Evolutionary conservation across 2,797 vertebrate genomes (phyloP).

Genomic region (Chelidonichthys spinosus): DNA sequence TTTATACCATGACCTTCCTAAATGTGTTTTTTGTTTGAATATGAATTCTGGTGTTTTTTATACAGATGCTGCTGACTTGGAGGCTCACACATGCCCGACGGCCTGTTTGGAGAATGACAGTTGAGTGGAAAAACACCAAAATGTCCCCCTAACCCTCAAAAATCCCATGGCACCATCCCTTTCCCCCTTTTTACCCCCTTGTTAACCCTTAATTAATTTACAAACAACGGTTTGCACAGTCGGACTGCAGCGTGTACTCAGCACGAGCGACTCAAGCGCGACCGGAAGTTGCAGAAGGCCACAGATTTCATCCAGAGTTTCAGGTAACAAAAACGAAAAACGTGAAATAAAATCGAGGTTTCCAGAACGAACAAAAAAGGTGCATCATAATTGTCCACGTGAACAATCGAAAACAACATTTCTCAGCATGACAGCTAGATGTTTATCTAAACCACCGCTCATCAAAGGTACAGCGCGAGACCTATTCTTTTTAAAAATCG

Average conservation of each 20-base stretch:
- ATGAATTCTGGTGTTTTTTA: slow-evolving; percentile 18
- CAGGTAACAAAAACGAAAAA: slow-evolving; percentile 23
- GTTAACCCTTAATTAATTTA: slow-evolving; percentile 42
- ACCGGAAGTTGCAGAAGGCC: slow-evolving; percentile 37
- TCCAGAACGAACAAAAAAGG: slow-evolving; percentile 9
- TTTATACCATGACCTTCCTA: slow-evolving; percentile 19
- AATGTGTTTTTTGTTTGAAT: slow-evolving; percentile 13
- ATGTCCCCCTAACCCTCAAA: slow-evolving; percentile 45
- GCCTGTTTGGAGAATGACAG: slow-evolving; percentile 70
- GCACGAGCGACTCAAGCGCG: neutral
- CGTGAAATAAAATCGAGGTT: neutral
- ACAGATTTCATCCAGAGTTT: neutral
- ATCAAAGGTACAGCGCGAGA: neutral
- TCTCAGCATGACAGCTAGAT: too few species aligned
- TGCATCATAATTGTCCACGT: neutral
- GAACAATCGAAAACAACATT: neutral
- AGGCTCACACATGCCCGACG: slow-evolving; percentile 39
- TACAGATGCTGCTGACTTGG: slow-evolving; percentile 53
- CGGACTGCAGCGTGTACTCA: slow-evolving; percentile 7
- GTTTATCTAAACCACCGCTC: neutral
- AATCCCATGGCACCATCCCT: slow-evolving; percentile 39
- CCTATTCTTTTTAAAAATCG: neutral
- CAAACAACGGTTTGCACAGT: slow-evolving; percentile 34
- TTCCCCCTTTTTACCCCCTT: neutral
- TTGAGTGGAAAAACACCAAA: slow-evolving; percentile 54